phyloP scores from a whole-genome alignment of 2,113 vertebrate species.

The Dissostichus mawsoni region DNA sequence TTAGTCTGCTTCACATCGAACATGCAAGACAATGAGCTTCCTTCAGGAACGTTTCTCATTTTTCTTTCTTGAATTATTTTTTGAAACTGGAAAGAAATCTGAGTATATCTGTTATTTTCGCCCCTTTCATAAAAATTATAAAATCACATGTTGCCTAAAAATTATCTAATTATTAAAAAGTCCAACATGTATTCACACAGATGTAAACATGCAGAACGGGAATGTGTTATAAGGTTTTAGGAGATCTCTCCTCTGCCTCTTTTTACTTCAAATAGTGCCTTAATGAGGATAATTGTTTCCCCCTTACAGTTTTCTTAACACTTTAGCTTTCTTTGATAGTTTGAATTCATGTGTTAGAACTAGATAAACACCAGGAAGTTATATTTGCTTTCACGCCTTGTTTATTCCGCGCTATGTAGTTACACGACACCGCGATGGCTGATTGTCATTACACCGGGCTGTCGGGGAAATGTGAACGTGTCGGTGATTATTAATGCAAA shows the following conservation, averaged over 20 bases:
- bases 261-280: not conserved
- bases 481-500: slow-evolving; percentile 35
- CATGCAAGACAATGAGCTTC: too few relatives aligned
- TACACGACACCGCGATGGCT: not conserved
- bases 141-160: too few relatives aligned
- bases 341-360: slow-evolving; percentile 3
- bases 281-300: too few relatives aligned
- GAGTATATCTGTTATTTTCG: too few relatives aligned
- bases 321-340: slow-evolving; percentile 9
- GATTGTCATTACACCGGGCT: slow-evolving; percentile 34
- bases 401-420: slow-evolving; percentile 23
- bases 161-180: not conserved
- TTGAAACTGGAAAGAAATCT: too few relatives aligned
- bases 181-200: not conserved
- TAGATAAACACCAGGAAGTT: not conserved
- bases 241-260: not conserved
- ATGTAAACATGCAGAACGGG: too few relatives aligned
- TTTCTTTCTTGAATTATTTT: not conserved
- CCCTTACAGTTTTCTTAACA: not conserved
- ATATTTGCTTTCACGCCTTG: slow-evolving; percentile 26
- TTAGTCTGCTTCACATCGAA: too few relatives aligned
- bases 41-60: not conserved
- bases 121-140: too few relatives aligned
- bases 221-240: not conserved
- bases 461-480: slow-evolving; percentile 5